phyloP scores from a whole-genome alignment of 2,113 vertebrate species.

The Mixornis gularis region DNA sequence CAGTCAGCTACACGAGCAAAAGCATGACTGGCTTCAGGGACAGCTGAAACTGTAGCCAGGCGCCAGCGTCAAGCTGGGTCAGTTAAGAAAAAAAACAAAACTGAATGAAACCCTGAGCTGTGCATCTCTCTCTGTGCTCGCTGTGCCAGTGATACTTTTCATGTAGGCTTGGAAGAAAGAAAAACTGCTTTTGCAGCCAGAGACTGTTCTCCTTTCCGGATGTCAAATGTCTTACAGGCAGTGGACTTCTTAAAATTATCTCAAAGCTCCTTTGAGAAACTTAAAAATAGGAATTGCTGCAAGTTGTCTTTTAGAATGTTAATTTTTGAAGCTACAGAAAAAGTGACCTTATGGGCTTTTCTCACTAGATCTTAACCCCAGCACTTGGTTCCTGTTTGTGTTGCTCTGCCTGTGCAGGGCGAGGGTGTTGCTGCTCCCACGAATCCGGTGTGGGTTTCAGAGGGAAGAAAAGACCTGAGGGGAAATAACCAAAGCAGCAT shows the following conservation, averaged over 20 bases:
- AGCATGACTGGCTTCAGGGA: not conserved
- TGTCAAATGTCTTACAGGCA: not conserved
- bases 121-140: not conserved
- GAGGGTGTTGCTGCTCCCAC: not conserved
- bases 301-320: not conserved
- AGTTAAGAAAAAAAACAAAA: not conserved
- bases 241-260: not conserved
- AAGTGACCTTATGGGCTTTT: not conserved
- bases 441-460: not conserved
- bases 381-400: not conserved
- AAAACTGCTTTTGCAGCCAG: not conserved
- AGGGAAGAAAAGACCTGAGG: not conserved
- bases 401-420: not conserved
- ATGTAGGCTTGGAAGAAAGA: not conserved
- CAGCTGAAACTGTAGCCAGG: not conserved
- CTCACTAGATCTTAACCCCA: not conserved
- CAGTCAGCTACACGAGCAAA: not conserved
- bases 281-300: not conserved
- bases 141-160: not conserved
- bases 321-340: not conserved
- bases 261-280: conserved; percentile 14
- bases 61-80: not conserved
- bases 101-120: not conserved
- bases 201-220: not conserved
- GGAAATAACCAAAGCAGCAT: not conserved